These are phyloP conservation scores for Drosophila tanythrix DNA, from an alignment of 2,888 invertebrate species.

Conservation along the genomic window DNA sequence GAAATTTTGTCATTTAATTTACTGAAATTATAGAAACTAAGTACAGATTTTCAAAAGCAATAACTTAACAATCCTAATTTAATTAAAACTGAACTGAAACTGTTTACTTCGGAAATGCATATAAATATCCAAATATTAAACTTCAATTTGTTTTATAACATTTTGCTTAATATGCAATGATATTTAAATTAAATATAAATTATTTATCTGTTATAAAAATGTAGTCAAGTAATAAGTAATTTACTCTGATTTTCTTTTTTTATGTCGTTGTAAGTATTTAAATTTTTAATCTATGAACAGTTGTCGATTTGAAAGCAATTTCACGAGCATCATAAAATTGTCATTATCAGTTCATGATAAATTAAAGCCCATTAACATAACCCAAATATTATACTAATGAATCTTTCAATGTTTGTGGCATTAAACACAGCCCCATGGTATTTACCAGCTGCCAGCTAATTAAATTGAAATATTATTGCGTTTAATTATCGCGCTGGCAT, in stretches of 20 bases:
- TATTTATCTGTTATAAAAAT: background rate
- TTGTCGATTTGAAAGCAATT: conserved; percentile 16
- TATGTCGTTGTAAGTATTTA: background rate
- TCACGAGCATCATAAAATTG: conserved; percentile 36
- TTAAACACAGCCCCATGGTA: conserved; percentile 46
- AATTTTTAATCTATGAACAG: conserved; percentile 8
- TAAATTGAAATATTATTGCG: conserved; percentile 77
- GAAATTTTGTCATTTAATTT: background rate
- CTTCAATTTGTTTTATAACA: background rate
- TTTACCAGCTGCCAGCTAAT: conserved; percentile 73
- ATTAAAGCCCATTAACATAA: conserved; percentile 50
- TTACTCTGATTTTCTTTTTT: background rate
- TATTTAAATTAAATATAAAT: background rate
- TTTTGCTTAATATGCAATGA: background rate
- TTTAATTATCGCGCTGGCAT: conserved; percentile 63
- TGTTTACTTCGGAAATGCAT: background rate
- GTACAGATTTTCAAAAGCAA: too few species aligned
- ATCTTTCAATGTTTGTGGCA: conserved; percentile 47
- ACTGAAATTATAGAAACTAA: too few species aligned
- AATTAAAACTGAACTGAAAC: background rate
- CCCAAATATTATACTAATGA: conserved; percentile 59
- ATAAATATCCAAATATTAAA: background rate
- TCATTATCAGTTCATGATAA: conserved; percentile 48
- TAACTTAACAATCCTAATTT: background rate
- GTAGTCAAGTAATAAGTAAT: background rate